Base-by-base conservation (phyloP, 2,797 vertebrate genomes). In the Capromys pilorides region DNA sequence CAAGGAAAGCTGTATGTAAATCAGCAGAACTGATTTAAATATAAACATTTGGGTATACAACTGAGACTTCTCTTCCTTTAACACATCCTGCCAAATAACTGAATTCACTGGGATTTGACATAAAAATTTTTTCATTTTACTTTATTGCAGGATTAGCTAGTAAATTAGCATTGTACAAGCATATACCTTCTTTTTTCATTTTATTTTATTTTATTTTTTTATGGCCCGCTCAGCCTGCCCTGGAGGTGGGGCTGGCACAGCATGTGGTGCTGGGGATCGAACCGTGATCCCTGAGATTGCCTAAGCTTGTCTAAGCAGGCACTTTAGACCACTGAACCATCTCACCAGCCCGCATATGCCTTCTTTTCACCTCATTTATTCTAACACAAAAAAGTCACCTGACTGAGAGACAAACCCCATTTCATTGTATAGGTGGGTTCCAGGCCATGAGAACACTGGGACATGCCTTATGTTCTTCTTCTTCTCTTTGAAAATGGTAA, bases 401-500 rank as follows among this genome's bases (percentile, higher is more conserved):
- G 61, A 31, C 39, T 59, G 61, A 73, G 28, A 26, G 2, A n/a
- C 14, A 14, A 84, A 12, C 9, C 9, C 26, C 2, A 18, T 39
- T 85, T 75, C 51, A 21, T 59, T 88, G 66, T n/a, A 26, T 1
- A 14, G n/a, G 83, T 45, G 36, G 22, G 45, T 73, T 69, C 59
- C 24, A 45, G 71, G 8, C 39, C 14, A 3, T 13, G 24, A 64
- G 82, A 77, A 92, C 49, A 93, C 4, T 69, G 2, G 19, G 66
- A 45, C 24, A 84, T 31, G 9, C 10, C 6, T 51, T 54, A 13
- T 11, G 6, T 81, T 45, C 49, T 85, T 77, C 69, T 45, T 45
- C 45, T 45, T 45, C n/a, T 77, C 69, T 59, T 82, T 84, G 36
- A 83, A 96, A 96, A 87, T 36, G 6, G n/a, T 93, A 83, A 31